phyloP scores from a whole-genome alignment of 2,113 vertebrate genomes.

The Dicaeum eximium region DNA sequence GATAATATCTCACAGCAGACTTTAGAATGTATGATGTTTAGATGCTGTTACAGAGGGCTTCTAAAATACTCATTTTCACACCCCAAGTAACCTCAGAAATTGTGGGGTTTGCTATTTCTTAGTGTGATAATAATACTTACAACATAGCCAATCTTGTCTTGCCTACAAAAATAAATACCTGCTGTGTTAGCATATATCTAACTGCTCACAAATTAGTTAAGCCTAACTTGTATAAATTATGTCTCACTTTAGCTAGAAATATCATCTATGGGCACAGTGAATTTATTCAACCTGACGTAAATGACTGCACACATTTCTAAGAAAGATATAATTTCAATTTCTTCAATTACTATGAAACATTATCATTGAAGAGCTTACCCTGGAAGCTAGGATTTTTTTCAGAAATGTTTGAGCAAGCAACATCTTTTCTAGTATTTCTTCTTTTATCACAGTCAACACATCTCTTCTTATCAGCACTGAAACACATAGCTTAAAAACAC shows the following conservation, averaged over 20 bases:
- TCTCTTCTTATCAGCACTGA: slow-evolving; percentile 33
- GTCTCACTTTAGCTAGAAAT: background rate
- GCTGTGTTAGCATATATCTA: background rate
- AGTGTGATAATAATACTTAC: background rate
- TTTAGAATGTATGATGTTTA: background rate
- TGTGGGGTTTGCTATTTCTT: background rate
- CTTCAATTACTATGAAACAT: background rate
- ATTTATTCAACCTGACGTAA: slow-evolving; percentile 21
- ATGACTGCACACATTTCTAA: background rate
- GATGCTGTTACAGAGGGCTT: background rate
- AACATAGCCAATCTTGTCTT: background rate
- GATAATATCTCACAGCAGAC: background rate
- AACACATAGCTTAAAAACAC: slow-evolving; percentile 32
- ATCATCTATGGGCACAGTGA: background rate
- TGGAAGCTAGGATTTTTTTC: background rate
- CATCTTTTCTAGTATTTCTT: background rate
- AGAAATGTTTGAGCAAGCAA: background rate
- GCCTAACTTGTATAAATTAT: background rate
- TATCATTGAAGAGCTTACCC: slow-evolving; percentile 20
- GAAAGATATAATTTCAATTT: slow-evolving; percentile 25
- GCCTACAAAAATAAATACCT: background rate
- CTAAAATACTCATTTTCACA: background rate
- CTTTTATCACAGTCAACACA: slow-evolving; percentile 2
- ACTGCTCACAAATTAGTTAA: slow-evolving; percentile 12
- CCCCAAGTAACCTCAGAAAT: background rate